Base-by-base conservation (phyloP, 1,140 invertebrate species). In the Ephestia elutella region DNA sequence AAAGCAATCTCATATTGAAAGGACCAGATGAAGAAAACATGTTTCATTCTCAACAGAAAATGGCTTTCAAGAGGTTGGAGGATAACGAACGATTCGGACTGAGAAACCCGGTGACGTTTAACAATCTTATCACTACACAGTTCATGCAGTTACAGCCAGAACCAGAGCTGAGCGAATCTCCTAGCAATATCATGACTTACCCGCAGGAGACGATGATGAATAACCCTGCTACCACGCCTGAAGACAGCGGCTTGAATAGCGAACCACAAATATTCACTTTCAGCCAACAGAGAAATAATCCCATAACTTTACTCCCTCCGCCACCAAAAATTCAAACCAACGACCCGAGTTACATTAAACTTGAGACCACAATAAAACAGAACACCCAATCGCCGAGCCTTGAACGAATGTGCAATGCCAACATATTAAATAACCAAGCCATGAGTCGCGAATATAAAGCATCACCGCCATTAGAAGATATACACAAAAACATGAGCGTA, bases 1-100 rank as follows among this genome's bases (percentile, higher is more conserved):
- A 90, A 68, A 90, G 89, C 56, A 89, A 90, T 65, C 62, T 89
- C 25, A 87, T 90, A 59, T 59, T 90, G 7, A 90, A 90, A 73
- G 89, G 86, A 0, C 86, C 89, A 11, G 84, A 90, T 60, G 82
- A 86, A 57, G 74, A 82, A 5, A 85, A 89, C 38, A 86, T 81
- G 73, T 89, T 89, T 58, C 80, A 90, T 68, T 84, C 82, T 11
- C 86, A 87, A 60, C 84, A 88, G 57, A 82, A 86, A 64, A 87
- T 87, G 82, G 85, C 82, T 5, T 87, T 86, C 58, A 81, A 80
- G 57, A 69, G 74, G 35, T 57, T 86, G n/a, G 79, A 86, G 55
- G 81, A 88, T 28, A 87, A 81, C 56, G 82, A 86, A 56, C 71
- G 85, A 53, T 86, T 75, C 49, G 82, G 83, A 5, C 57, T 87